Evolutionary conservation across 2,797 vertebrate species (phyloP).

Genomic region (Parambassis ranga): DNA sequence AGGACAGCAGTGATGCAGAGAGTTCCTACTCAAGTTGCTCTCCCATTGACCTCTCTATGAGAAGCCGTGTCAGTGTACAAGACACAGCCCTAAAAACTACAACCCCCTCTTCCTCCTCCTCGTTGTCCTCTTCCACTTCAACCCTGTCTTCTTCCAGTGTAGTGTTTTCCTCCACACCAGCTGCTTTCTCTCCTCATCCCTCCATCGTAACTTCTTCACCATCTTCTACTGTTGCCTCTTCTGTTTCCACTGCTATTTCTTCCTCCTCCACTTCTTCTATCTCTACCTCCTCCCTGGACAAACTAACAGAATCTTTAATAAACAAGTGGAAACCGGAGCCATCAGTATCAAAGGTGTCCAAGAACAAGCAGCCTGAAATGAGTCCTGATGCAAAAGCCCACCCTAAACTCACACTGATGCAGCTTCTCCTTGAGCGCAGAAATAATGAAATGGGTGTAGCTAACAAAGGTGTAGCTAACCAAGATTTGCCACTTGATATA

Average conservation of each 20-base stretch:
- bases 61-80: constrained; percentile 82
- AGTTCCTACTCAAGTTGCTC: constrained; percentile 94
- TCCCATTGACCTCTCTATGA: constrained; percentile 97
- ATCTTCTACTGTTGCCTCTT: constrained; percentile 45
- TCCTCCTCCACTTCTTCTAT: constrained; percentile 76
- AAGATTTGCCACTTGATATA: constrained; percentile 81
- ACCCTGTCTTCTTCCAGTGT: constrained; percentile 71
- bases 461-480: constrained; percentile 80
- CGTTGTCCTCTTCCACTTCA: constrained; percentile 58
- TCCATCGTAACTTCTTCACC: constrained; percentile 58
- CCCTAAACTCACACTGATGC: constrained; percentile 96
- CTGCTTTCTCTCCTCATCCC: constrained; percentile 70
- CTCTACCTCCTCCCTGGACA: constrained; percentile 84
- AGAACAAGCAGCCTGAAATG: constrained; percentile 84
- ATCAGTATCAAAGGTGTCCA: constrained; percentile 78
- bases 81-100: constrained; percentile 76
- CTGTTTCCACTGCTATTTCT: constrained; percentile 44
- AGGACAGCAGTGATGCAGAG: constrained; percentile 95
- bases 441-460: constrained; percentile 87
- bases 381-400: constrained; percentile 88
- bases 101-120: constrained; percentile 67
- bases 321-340: constrained; percentile 95
- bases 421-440: constrained; percentile 93
- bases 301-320: constrained; percentile 91
- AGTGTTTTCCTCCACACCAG: constrained; percentile 50